Evolutionary conservation across 2,888 invertebrate species (phyloP).

Genomic region (Desoria tigrina): DNA sequence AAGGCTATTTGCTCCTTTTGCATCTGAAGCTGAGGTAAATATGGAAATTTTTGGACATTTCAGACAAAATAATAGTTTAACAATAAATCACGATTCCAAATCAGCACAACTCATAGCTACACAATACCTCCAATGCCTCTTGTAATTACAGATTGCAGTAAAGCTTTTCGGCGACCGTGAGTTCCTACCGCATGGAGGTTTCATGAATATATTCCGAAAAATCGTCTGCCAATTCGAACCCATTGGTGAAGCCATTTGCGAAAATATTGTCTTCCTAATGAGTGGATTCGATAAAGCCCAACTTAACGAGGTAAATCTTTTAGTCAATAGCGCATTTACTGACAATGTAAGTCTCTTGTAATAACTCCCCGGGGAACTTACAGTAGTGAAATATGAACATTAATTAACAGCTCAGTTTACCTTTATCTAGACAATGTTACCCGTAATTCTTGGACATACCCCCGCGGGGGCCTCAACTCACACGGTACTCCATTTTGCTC

Average conservation of each 20-base stretch:
- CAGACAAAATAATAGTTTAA: neutral
- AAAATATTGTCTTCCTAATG: constrained; percentile 32
- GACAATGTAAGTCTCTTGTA: neutral
- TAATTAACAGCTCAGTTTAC: too few species aligned
- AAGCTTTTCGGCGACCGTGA: constrained; percentile 41
- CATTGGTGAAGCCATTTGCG: constrained; percentile 29
- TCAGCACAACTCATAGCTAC: too few species aligned
- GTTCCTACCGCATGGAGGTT: constrained; percentile 37
- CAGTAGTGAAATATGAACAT: too few species aligned
- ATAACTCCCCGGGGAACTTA: neutral
- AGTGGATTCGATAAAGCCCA: constrained; percentile 31
- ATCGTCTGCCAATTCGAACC: constrained; percentile 33
- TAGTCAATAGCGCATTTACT: neutral
- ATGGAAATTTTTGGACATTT: neutral
- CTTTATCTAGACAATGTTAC: constrained; percentile 65
- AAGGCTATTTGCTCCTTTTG: constrained; percentile 26
- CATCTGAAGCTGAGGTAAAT: constrained; percentile 27
- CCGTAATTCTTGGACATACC: constrained; percentile 66
- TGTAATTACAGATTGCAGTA: constrained; percentile 16
- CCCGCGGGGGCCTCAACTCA: constrained; percentile 76
- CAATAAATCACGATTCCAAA: too few species aligned
- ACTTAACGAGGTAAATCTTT: constrained; percentile 30
- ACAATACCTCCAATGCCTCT: neutral
- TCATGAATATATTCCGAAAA: constrained; percentile 30
- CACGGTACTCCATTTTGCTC: constrained; percentile 70